Conservation (phyloP, 2,797 vertebrate species). For the Ispidina picta region DNA sequence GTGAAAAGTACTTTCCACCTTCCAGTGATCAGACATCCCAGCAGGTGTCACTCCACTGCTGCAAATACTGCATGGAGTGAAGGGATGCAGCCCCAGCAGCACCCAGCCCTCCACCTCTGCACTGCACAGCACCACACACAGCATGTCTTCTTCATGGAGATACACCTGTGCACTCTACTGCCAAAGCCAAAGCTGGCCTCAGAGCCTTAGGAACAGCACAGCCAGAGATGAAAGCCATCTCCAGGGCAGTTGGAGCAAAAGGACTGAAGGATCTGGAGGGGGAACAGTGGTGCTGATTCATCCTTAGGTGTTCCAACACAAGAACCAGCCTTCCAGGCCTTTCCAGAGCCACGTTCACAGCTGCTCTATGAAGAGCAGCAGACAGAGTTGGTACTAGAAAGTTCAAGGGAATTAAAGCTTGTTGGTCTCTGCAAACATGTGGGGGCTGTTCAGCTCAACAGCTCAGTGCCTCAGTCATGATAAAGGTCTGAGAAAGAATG, state of each 20-base stretch:
- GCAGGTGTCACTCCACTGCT: slow-evolving; percentile 2
- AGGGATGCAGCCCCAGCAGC: background rate
- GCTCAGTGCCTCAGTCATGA: background rate
- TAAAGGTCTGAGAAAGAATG: background rate
- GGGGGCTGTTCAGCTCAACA: background rate
- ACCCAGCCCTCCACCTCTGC: background rate
- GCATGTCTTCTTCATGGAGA: background rate
- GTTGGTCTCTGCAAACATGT: background rate
- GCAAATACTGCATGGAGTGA: background rate
- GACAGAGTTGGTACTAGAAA: background rate
- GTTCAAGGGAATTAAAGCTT: background rate
- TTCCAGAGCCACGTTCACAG: background rate
- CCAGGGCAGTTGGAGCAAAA: slow-evolving; percentile 21
- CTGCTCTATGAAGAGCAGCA: background rate
- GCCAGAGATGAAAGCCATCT: slow-evolving; percentile 16
- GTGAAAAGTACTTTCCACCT: background rate
- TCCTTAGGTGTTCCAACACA: background rate
- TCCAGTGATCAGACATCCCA: background rate
- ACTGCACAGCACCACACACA: background rate
- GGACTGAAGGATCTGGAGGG: background rate
- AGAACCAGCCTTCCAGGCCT: background rate
- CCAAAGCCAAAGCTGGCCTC: slow-evolving; percentile 4
- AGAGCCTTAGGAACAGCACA: background rate
- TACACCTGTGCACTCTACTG: background rate
- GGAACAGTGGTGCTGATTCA: background rate